Percentiles rank a stretch among this genome's conserved stretches.
Evolutionary conservation across 2,888 invertebrate species (phyloP).

Genomic region (Acronicta aceris): DNA sequence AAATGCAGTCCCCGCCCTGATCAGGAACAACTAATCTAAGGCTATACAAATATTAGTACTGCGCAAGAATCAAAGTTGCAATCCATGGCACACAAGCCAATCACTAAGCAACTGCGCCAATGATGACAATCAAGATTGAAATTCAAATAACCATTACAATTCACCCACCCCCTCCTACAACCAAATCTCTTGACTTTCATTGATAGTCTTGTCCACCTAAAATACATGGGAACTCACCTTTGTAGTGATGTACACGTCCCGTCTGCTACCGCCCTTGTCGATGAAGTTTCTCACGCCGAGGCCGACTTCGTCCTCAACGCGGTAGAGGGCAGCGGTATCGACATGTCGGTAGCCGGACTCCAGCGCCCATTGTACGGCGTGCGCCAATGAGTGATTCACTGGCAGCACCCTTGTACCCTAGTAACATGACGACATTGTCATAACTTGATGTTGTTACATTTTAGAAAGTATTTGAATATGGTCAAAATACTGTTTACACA

Average conservation of each 20-base stretch:
- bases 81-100: too few species aligned
- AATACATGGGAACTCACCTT: constrained; percentile 87
- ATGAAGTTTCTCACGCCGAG: constrained; percentile 92
- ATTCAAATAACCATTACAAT: too few species aligned
- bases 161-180: too few species aligned
- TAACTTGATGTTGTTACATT: background rate
- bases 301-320: constrained; percentile 93
- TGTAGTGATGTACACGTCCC: constrained; percentile 94
- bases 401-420: constrained; percentile 80
- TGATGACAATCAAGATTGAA: too few species aligned
- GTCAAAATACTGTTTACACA: background rate
- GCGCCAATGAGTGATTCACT: constrained; percentile 87
- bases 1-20: too few species aligned
- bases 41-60: too few species aligned
- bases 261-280: constrained; percentile 90
- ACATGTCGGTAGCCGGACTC: constrained; percentile 94
- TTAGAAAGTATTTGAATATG: constrained; percentile 1
- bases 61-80: too few species aligned
- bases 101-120: too few species aligned
- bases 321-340: constrained; percentile 94
- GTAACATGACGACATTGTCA: constrained; percentile 30
- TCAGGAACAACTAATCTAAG: too few species aligned
- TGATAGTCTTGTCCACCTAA: background rate
- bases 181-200: background rate
- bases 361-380: constrained; percentile 92